Percentiles rank a stretch among this genome's conserved stretches.
Conservation (phyloP, 2,888 invertebrate species). For the Dolichomitus sp. region DNA sequence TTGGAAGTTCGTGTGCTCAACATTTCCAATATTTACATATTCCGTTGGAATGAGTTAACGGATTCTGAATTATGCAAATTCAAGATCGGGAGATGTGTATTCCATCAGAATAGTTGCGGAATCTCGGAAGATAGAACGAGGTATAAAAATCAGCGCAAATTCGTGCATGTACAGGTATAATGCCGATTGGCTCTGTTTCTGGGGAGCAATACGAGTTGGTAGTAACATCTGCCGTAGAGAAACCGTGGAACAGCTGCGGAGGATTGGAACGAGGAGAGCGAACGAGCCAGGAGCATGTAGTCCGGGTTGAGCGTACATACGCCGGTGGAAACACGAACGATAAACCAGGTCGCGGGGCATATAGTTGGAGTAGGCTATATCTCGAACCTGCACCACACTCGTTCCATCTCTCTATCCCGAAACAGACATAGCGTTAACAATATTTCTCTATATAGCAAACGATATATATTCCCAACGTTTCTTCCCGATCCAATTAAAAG, state of each 20-base stretch:
- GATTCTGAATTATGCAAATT: conserved; percentile 7
- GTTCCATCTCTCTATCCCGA: conserved; percentile 17
- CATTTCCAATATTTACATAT: not conserved
- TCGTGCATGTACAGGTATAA: conserved; percentile 60
- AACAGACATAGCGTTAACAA: conserved; percentile 40
- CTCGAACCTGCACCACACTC: conserved; percentile 24
- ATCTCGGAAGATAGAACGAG: conserved; percentile 40
- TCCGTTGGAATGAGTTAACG: not conserved
- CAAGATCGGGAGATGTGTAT: not conserved
- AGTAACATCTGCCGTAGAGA: conserved; percentile 81
- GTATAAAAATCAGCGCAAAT: conserved; percentile 54
- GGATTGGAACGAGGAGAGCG: conserved; percentile 70
- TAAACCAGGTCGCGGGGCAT: conserved; percentile 68
- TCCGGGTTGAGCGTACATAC: conserved; percentile 64
- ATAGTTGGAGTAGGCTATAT: conserved; percentile 38
- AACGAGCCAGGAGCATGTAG: conserved; percentile 65
- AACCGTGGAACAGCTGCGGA: conserved; percentile 79
- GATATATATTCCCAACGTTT: conserved; percentile 18
- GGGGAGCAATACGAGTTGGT: conserved; percentile 71
- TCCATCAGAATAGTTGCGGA: conserved; percentile 24
- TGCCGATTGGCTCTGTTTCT: conserved; percentile 71
- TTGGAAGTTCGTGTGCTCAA: not conserved
- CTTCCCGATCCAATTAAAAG: conserved; percentile 35
- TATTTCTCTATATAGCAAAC: conserved; percentile 22
- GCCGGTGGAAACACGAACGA: conserved; percentile 67